Base-by-base conservation (phyloP, 2,888 invertebrate genomes). In the Yponomeuta sedellus region DNA sequence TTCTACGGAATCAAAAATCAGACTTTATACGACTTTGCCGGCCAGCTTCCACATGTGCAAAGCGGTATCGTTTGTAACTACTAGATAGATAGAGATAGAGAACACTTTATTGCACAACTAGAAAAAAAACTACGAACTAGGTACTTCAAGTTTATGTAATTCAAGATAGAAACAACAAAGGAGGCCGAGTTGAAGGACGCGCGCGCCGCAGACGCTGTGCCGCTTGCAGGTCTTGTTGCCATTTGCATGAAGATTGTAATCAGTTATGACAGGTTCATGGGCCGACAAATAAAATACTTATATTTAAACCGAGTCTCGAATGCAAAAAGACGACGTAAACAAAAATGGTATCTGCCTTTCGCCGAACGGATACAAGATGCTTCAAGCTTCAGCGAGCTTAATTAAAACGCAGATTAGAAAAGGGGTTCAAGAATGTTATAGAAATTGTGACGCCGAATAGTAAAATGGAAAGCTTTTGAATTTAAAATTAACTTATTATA, bases 41-140 rank as follows among this genome's bases (percentile, higher is more conserved):
- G 34, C 34, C 34, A 34, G 34, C 34, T 44, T 44, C 16, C 16
- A 11, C 20, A 58, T 58, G 58, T 34, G 8, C 19, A 56, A 56
- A 71, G 67, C 73, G 71, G 75, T 84, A 16, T 44, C 2, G 44
- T 10, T 44, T 44, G 3, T 44, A 44, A 44, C 44, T 44, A n/a
- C n/a, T n/a, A n/a, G n/a, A n/a, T n/a, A n/a, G n/a, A n/a, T n/a
- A n/a, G n/a, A n/a, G n/a, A n/a, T n/a, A n/a, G n/a, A n/a, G n/a
- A n/a, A n/a, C n/a, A n/a, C n/a, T n/a, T n/a, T n/a, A n/a, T n/a
- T n/a, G n/a, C n/a, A n/a, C n/a, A n/a, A n/a, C n/a, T 25, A 25
- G 25, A 25, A 5, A 25, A 25, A 25, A 25, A 25, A 52, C 16
- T 3, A 52, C 16, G n/a, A n/a, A n/a, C n/a, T n/a, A n/a, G n/a